A percentile compares a stretch with the other conserved stretches of the same genome.
Conservation (phyloP, 1,140 invertebrate species). For the Callitettix versicolor region DNA sequence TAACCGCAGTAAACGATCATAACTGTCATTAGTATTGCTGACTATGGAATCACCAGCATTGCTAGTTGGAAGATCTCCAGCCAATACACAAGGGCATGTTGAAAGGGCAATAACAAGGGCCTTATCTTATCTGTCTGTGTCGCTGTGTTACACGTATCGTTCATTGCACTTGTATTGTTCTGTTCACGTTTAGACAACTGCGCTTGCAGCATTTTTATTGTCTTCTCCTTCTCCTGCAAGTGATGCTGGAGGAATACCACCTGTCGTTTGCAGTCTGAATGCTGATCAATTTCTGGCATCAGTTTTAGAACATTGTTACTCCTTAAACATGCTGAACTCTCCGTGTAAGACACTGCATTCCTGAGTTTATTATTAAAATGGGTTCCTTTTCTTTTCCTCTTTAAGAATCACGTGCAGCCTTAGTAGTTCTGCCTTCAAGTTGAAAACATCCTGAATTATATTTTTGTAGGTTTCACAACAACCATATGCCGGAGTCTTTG, state of each 20-base stretch:
- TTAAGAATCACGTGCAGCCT: slow-evolving; percentile 65
- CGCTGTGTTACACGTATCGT: slow-evolving; percentile 46
- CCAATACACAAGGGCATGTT: too few relatives aligned
- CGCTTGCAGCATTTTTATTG: slow-evolving; percentile 51
- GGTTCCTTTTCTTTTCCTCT: slow-evolving; percentile 32
- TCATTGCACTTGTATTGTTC: slow-evolving; percentile 12
- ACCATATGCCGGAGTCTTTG: slow-evolving; percentile 41
- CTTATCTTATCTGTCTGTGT: slow-evolving; percentile 62
- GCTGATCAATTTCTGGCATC: too few relatives aligned
- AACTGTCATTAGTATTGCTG: too few relatives aligned
- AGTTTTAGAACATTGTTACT: too few relatives aligned
- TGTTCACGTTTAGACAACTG: slow-evolving; percentile 26
- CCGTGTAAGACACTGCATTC: too few relatives aligned
- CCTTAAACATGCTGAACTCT: too few relatives aligned
- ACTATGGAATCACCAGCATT: too few relatives aligned
- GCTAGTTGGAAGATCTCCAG: too few relatives aligned
- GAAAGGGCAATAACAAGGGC: too few relatives aligned
- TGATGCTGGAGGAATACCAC: slow-evolving; percentile 39
- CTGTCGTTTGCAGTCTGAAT: slow-evolving; percentile 18
- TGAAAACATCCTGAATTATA: slow-evolving; percentile 64
- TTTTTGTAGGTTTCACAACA: slow-evolving; percentile 50
- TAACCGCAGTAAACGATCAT: too few relatives aligned
- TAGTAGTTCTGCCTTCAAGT: slow-evolving; percentile 65
- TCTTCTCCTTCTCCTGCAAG: slow-evolving; percentile 58
- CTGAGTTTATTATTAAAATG: too few relatives aligned